Evolutionary conservation across 2,797 vertebrate species (phyloP).

Genomic region (Botia kubotai): DNA sequence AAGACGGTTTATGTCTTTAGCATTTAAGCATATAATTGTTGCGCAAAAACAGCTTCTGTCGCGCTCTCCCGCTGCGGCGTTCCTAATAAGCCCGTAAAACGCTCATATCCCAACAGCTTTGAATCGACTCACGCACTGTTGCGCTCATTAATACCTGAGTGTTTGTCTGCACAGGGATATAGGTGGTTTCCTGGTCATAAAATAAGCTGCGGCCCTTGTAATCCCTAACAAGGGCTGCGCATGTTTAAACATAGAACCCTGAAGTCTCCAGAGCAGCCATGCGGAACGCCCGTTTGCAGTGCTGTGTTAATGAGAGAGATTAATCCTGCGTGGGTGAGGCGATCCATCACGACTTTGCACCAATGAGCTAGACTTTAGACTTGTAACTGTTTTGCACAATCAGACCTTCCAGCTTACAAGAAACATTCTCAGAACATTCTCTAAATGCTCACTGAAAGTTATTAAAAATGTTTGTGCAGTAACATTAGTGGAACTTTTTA

Average conservation of each 20-base stretch:
- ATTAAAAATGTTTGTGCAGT: too few relatives aligned
- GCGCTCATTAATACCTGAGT: slow-evolving; percentile 4
- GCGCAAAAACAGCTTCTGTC: not conserved
- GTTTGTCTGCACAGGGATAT: not conserved
- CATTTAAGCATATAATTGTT: not conserved
- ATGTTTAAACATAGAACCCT: slow-evolving; percentile 39
- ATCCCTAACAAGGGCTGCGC: slow-evolving; percentile 35
- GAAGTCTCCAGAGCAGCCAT: slow-evolving; percentile 19
- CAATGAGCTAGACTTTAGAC: slow-evolving; percentile 2
- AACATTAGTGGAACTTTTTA: too few relatives aligned
- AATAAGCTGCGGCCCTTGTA: slow-evolving; percentile 13
- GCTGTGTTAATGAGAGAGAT: slow-evolving; percentile 39
- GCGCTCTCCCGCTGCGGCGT: not conserved
- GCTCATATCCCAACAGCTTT: not conserved
- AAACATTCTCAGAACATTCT: too few relatives aligned
- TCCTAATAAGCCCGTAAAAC: not conserved
- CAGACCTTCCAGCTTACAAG: not conserved
- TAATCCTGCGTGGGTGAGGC: slow-evolving; percentile 22
- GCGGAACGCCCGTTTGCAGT: slow-evolving; percentile 16
- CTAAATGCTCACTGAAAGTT: too few relatives aligned
- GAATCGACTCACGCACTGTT: not conserved
- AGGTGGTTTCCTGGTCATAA: slow-evolving; percentile 14
- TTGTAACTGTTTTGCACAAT: slow-evolving; percentile 2
- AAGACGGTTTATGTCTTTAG: not conserved
- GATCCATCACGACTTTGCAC: slow-evolving; percentile 29